Evolutionary conservation across 2,888 invertebrate species (phyloP).

Genomic region (Pachliopta kotzebuea): DNA sequence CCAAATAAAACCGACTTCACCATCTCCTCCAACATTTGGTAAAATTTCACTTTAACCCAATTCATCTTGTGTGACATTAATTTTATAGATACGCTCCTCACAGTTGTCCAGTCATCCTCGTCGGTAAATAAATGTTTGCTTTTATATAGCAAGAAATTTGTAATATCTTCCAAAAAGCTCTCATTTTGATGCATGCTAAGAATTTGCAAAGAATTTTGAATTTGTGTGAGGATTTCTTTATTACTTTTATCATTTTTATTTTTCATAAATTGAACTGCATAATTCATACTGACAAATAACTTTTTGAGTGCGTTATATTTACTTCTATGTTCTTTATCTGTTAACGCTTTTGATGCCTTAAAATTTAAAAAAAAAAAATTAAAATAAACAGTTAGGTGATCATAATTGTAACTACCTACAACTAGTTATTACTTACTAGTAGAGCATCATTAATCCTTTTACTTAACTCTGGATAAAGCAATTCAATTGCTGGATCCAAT

Average conservation of each 20-base stretch:
- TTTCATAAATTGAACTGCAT: conserved; percentile 61
- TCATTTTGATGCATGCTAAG: conserved; percentile 82
- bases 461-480: conserved; percentile 56
- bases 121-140: conserved; percentile 54
- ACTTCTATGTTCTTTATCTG: conserved; percentile 65
- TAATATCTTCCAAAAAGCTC: conserved; percentile 68
- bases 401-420: neutral
- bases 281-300: conserved; percentile 59
- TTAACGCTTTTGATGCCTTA: conserved; percentile 54
- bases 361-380: conserved; percentile 31
- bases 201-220: conserved; percentile 77
- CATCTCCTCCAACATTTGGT: conserved; percentile 74
- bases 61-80: conserved; percentile 80
- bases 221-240: conserved; percentile 60
- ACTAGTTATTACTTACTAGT: conserved; percentile 41
- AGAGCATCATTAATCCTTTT: conserved; percentile 47
- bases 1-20: conserved; percentile 79
- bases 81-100: conserved; percentile 67
- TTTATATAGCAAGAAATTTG: conserved; percentile 57
- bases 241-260: conserved; percentile 49
- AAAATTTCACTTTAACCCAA: conserved; percentile 78
- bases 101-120: conserved; percentile 57
- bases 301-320: conserved; percentile 62
- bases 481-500: conserved; percentile 59
- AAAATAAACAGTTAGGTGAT: neutral